Base-by-base conservation (phyloP, 2,888 invertebrate species). In the Bellardia bayeri region DNA sequence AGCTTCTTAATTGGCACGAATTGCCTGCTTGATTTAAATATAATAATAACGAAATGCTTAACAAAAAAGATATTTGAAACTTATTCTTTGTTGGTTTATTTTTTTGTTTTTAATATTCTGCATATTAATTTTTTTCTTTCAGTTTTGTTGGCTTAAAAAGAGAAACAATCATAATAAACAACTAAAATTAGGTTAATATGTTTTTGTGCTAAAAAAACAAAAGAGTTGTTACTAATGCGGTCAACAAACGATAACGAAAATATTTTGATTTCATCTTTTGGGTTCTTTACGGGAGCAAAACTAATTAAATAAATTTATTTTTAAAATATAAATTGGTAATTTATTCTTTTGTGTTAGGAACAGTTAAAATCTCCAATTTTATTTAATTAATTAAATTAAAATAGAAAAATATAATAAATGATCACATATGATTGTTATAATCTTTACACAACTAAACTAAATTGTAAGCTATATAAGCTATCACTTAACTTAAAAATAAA, bases 121-220 rank as follows among this genome's bases (percentile, higher is more conserved):
- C 30, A 37, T 76, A 68, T 49, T 58, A 58, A 30, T 56, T 58
- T 37, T 30, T 37, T 23, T 30, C 0, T 14, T 56, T 75, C 23
- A 23, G 23, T 23, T 23, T 66, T 58, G 23, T 40, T 30, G 37
- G 37, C 37, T 5, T 4, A 37, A 7, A 72, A 56, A 56, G 40
- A 56, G 40, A 56, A 16, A 72, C 33, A 42, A 33, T 64, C 64
- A 51, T 56, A 76, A 49, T 75, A 69, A 68, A 83, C 33, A 83
- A 9, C 8, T 51, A 54, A 58, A 87, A 84, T 87, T 84, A 68
- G 84, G 87, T 84, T 87, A 87, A 87, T 84, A 16, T 37, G 61
- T 40, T 78, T 56, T 81, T 74, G 66, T 78, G 66, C 71, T 51
- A 42, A 78, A 71, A 61, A 64, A 71, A 37, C 37, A 56, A 80